Percentiles rank a stretch among this genome's conserved stretches.
These are phyloP conservation scores for Leptosomus discolor DNA, from an alignment of 2,113 vertebrate species.

Conservation along the genomic window DNA sequence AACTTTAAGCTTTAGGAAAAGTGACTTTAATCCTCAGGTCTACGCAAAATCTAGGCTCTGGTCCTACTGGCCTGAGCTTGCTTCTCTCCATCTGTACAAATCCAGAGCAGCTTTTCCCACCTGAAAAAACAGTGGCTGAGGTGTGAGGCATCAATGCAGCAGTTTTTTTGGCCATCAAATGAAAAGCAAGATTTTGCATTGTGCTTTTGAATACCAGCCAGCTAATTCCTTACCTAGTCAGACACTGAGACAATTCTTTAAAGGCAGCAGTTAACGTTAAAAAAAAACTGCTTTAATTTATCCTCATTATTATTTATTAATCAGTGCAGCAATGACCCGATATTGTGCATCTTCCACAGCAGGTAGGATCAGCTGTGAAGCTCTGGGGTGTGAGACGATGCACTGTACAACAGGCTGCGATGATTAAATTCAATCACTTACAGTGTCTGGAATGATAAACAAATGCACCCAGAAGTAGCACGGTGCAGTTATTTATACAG, in stretches of 20 bases:
- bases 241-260: neutral
- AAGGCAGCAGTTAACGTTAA: neutral
- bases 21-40: neutral
- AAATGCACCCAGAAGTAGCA: neutral
- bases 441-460: neutral
- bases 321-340: neutral
- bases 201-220: neutral
- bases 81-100: neutral
- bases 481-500: neutral
- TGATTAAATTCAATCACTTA: neutral
- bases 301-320: neutral
- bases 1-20: neutral
- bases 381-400: neutral
- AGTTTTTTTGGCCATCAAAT: neutral
- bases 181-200: neutral
- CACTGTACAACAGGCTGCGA: neutral
- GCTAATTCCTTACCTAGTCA: neutral
- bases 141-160: neutral
- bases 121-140: neutral
- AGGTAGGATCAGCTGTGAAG: neutral
- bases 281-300: neutral
- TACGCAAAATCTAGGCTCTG: neutral
- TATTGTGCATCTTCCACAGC: neutral
- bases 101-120: neutral
- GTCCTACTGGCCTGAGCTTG: neutral